Evolutionary conservation across 1,140 invertebrate species (phyloP), one percentile per base, ranked within the genome.

Genomic region (Aricia agestis): DNA sequence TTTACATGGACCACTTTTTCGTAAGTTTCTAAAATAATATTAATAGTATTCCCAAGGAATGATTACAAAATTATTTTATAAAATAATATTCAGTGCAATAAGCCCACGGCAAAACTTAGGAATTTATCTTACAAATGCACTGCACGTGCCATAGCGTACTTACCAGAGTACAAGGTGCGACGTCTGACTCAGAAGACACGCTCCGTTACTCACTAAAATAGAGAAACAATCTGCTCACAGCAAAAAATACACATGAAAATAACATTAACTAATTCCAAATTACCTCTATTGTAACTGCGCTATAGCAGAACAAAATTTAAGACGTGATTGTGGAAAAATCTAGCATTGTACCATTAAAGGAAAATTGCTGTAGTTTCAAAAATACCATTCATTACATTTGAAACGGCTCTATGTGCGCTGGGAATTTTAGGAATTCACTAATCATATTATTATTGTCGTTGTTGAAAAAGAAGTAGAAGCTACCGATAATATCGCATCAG

Each of bases 141-240:
- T 11, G 45, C 45, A 52, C 45, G 45, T 52, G 45, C 45, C 45
- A 52, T 15, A 52, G 45, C 45, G 45, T 52, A 52, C 7, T 52
- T 52, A 52, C 45, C 45, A 11, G 45, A 52, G 45, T 52, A 52
- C 45, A 52, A 52, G 45, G 45, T 52, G 45, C 45, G 45, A 52
- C 9, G 45, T 52, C 45, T 52, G 45, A 52, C 45, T 63, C 59
- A 63, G 18, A 18, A 18, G 17, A 63, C 3, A 63, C 19, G 59
- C 59, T 63, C 59, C 19, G 59, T 25, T 63, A 25, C 59, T 63
- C 59, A 63, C 18, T 63, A 63, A 63, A 63, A 63, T 63, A 63
- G 59, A 63, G 11, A 17, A 19, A 63, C 59, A 63, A 63, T 63
- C 18, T 63, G 59, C 10, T 6, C 5, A 1, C 18, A 63, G 58